phyloP scores from a whole-genome alignment of 2,888 invertebrate species.

The Podabrus alpinus region DNA sequence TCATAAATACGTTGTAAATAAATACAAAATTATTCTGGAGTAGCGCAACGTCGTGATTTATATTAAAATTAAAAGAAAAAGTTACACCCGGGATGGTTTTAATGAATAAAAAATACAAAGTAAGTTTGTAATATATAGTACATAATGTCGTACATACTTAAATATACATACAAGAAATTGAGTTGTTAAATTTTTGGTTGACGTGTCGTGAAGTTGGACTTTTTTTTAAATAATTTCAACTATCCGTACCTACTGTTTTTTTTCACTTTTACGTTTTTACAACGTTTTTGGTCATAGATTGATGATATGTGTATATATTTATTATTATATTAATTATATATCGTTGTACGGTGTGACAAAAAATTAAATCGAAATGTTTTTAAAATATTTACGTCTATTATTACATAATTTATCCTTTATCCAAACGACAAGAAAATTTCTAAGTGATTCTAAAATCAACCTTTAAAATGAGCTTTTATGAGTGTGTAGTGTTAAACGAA shows the following conservation, averaged over 20 bases:
- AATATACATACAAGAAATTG: conserved; percentile 34
- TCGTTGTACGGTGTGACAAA: conserved; percentile 57
- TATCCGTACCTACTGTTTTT: conserved; percentile 42
- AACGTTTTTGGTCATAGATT: conserved; percentile 44
- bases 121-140: conserved; percentile 52
- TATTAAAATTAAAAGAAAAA: conserved; percentile 39
- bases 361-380: conserved; percentile 54
- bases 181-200: conserved; percentile 49
- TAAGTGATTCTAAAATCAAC: conserved; percentile 9
- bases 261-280: conserved; percentile 40
- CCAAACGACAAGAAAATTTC: conserved; percentile 7
- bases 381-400: conserved; percentile 44
- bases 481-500: conserved; percentile 21
- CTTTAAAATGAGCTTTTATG: conserved; percentile 5
- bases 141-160: conserved; percentile 51
- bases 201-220: conserved; percentile 49
- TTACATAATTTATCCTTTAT: conserved; percentile 22
- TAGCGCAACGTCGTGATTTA: conserved; percentile 43
- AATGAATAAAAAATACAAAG: conserved; percentile 50
- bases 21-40: conserved; percentile 37
- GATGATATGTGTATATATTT: conserved; percentile 53
- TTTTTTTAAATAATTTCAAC: conserved; percentile 30
- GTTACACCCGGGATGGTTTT: conserved; percentile 51
- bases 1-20: conserved; percentile 40
- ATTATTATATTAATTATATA: conserved; percentile 55